Evolutionary conservation across 2,113 vertebrate genomes (phyloP), one percentile per base, ranked within the genome.

Genomic region (Nematolebias whitei): DNA sequence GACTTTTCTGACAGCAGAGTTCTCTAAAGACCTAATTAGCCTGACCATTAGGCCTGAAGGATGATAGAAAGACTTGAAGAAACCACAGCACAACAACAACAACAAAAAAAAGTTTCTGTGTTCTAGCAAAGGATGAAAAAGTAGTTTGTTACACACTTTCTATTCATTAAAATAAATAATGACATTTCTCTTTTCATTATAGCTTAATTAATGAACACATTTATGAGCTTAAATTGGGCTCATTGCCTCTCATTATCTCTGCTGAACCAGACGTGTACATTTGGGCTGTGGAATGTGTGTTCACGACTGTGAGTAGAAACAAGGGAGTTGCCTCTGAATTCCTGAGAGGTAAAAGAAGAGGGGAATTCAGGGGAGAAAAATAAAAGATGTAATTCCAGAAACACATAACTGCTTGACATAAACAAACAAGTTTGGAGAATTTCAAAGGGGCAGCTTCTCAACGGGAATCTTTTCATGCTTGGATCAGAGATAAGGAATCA

Each of bases 311-410:
- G 9, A 10, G 56, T 52, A 24, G 58, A 10, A 44, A 40, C 29
- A 35, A n/a, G 73, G 68, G 61, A 32, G 54, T 59, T 32, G 29
- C 29, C 26, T 52, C 24, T 48, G 63, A 69, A 83, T 78, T 83
- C 68, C 74, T 74, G 40, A 23, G 69, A 84, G 74, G 76, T 12
- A 14, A 45, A 54, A 16, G 5, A 74, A 69, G 72, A 66, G 79
- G 71, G 71, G 74, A 74, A 71, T 75, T 77, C 56, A 76, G 69
- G 32, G 68, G 76, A 74, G 76, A 74, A 74, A 83, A 86, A 81
- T 79, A 82, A 76, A 85, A 81, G 76, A 86, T 77, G 74, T 90
- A 90, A 92, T 91, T 80, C 86, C 55, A 45, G 78, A 88, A 89
- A 90, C 87, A 91, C 40, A 75, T 74, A 15, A 80, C 73, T 32